These are phyloP conservation scores for Bryconaethiops microstoma DNA, from an alignment of 2,797 vertebrate species.

Conservation along the genomic window DNA sequence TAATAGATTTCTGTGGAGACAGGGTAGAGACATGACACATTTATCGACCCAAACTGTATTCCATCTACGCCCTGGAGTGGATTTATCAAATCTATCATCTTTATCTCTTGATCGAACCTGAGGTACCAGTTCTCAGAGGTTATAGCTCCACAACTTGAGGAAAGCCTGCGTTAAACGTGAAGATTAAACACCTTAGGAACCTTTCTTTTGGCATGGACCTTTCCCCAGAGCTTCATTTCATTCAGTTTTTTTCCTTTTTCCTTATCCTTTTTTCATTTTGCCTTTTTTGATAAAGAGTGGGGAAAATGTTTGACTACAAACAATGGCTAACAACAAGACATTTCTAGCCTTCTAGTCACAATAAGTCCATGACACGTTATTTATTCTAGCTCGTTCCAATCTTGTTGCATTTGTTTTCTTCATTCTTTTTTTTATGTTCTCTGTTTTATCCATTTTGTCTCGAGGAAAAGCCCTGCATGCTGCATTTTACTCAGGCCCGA, in stretches of 20 bases:
- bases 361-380: slow-evolving; percentile 18
- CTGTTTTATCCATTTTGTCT: slow-evolving; percentile 37
- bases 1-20: slow-evolving; percentile 68
- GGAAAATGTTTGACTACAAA: slow-evolving; percentile 11
- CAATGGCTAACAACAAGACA: slow-evolving; percentile 13
- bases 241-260: background rate
- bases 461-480: slow-evolving; percentile 68
- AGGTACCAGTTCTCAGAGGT: slow-evolving; percentile 34
- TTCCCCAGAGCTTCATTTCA: slow-evolving; percentile 18
- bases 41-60: slow-evolving; percentile 51
- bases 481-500: slow-evolving; percentile 72
- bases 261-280: slow-evolving; percentile 11
- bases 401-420: slow-evolving; percentile 28
- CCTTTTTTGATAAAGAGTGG: slow-evolving; percentile 21
- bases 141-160: slow-evolving; percentile 24
- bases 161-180: background rate
- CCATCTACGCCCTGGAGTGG: slow-evolving; percentile 32
- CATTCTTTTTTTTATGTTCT: slow-evolving; percentile 17
- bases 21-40: slow-evolving; percentile 61
- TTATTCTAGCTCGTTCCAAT: slow-evolving; percentile 26
- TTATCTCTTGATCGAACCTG: slow-evolving; percentile 39
- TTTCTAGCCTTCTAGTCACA: slow-evolving; percentile 13
- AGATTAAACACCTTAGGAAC: slow-evolving; percentile 11
- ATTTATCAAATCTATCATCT: slow-evolving; percentile 37
- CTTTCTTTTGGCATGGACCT: slow-evolving; percentile 41